phyloP scores from a whole-genome alignment of 1,140 invertebrate genomes.

The Meloidogyne chitwoodi region DNA sequence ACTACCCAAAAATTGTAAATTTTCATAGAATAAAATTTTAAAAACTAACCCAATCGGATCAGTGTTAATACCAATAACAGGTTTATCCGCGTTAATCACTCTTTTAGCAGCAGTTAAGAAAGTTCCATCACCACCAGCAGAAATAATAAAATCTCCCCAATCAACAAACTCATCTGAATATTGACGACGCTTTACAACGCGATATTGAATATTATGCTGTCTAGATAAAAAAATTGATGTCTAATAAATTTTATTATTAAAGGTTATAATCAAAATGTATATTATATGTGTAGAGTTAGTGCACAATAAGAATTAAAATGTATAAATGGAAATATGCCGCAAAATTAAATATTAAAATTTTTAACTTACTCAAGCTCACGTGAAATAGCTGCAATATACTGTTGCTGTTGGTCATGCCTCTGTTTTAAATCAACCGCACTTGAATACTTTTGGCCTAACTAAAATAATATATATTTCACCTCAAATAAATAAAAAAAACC shows the following conservation, averaged over 20 bases:
- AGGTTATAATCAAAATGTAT: not conserved
- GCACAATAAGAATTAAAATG: too few relatives aligned
- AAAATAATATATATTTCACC: slow-evolving; percentile 17
- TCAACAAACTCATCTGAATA: slow-evolving; percentile 68
- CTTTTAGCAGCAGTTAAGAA: slow-evolving; percentile 87
- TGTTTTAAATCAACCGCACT: slow-evolving; percentile 40
- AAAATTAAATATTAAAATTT: not conserved
- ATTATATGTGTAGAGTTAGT: not conserved
- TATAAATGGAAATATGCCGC: too few relatives aligned
- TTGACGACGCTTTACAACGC: slow-evolving; percentile 41
- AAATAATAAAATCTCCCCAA: slow-evolving; percentile 89
- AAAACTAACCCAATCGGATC: slow-evolving; percentile 69
- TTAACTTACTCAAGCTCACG: slow-evolving; percentile 39
- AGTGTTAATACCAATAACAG: slow-evolving; percentile 95
- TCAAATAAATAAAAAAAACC: slow-evolving; percentile 4
- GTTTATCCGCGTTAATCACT: slow-evolving; percentile 72
- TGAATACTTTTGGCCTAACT: slow-evolving; percentile 24
- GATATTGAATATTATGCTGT: slow-evolving; percentile 47
- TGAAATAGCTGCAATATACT: slow-evolving; percentile 37
- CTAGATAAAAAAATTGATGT: slow-evolving; percentile 24
- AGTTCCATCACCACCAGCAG: slow-evolving; percentile 95
- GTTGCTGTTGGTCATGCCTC: slow-evolving; percentile 41
- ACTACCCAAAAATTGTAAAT: too few relatives aligned
- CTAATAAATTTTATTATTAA: not conserved
- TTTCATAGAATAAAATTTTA: slow-evolving; percentile 42